These are phyloP conservation scores for Theristicus caerulescens DNA, from an alignment of 2,113 vertebrate genomes.

Conservation along the genomic window DNA sequence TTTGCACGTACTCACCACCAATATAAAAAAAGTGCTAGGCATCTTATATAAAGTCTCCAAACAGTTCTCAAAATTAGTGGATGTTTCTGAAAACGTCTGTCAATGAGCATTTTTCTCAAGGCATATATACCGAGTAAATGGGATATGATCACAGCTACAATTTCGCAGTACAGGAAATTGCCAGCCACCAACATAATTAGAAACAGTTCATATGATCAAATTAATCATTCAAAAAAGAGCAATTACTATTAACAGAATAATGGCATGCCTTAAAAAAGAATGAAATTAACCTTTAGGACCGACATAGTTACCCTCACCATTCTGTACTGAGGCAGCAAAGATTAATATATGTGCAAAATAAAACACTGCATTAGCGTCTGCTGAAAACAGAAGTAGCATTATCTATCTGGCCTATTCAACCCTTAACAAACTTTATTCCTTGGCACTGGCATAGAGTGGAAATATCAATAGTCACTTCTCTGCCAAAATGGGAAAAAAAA, in stretches of 20 bases:
- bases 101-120: background rate
- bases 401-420: slow-evolving; percentile 48
- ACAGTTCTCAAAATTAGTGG: background rate
- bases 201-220: slow-evolving; percentile 60
- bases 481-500: background rate
- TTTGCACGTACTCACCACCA: background rate
- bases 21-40: background rate
- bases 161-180: slow-evolving; percentile 56
- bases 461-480: slow-evolving; percentile 19
- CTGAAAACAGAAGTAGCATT: slow-evolving; percentile 55
- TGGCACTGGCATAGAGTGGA: background rate
- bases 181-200: slow-evolving; percentile 62
- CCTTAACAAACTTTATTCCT: slow-evolving; percentile 51
- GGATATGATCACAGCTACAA: slow-evolving; percentile 29
- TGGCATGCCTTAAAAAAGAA: slow-evolving; percentile 58
- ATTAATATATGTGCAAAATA: slow-evolving; percentile 62
- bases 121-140: background rate
- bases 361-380: slow-evolving; percentile 20
- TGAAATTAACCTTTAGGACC: slow-evolving; percentile 61
- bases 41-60: background rate
- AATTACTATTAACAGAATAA: slow-evolving; percentile 68
- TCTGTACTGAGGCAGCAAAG: slow-evolving; percentile 32
- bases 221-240: slow-evolving; percentile 63
- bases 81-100: slow-evolving; percentile 1
- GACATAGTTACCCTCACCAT: slow-evolving; percentile 30